Evolutionary conservation across 64 coral and sea anemone genomes (phyloP).

Genomic region (Montipora efflorescens): DNA sequence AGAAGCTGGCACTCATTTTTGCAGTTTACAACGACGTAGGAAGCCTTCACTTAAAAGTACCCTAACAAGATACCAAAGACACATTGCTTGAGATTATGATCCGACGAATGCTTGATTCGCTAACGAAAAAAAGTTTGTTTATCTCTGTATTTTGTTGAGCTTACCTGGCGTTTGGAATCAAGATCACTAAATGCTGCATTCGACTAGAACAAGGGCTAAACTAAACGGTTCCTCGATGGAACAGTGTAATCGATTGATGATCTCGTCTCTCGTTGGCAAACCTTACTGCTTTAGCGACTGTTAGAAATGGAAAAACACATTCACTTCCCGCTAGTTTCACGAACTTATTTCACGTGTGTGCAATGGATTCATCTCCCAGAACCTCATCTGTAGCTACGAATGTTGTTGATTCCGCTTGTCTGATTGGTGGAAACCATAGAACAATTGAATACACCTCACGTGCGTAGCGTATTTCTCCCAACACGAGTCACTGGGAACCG

Average conservation of each 20-base stretch:
- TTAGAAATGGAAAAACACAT: background rate
- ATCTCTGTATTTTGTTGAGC: background rate
- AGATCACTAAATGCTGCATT: background rate
- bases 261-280: background rate
- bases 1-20: conserved; percentile 32
- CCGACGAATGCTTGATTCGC: background rate
- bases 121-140: background rate
- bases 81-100: background rate
- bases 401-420: background rate
- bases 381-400: background rate
- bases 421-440: background rate
- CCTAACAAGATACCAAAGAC: background rate
- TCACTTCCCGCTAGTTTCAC: background rate
- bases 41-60: background rate
- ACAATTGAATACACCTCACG: conserved; percentile 19
- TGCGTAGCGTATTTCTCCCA: background rate
- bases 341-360: conserved; percentile 27
- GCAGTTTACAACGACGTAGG: background rate
- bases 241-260: background rate
- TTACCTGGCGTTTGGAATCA: background rate
- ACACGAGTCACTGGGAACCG: background rate
- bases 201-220: background rate
- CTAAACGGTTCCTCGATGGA: background rate
- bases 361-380: background rate
- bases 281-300: background rate